Conservation (phyloP, 2,797 vertebrate species). For the Sebastes matsubarae region DNA sequence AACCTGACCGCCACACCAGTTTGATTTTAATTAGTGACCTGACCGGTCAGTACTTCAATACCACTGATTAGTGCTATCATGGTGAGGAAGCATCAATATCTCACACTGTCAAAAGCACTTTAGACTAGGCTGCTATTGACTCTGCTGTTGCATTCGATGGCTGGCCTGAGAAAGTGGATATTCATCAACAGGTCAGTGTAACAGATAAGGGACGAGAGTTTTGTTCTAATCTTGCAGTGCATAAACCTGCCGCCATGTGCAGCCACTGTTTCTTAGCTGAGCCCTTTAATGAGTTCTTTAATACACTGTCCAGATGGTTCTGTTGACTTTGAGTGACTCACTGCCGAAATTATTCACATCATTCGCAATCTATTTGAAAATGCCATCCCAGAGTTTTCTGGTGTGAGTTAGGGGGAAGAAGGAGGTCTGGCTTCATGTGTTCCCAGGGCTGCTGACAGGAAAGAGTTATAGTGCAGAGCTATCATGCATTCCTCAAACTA, state of each 20-base stretch:
- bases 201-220: neutral
- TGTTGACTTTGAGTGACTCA: constrained; percentile 6
- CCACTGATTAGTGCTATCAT: constrained; percentile 15
- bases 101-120: neutral
- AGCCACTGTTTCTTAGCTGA: neutral
- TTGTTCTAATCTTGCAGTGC: neutral
- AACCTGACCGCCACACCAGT: neutral
- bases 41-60: neutral
- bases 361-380: constrained; percentile 8
- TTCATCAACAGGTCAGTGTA: neutral
- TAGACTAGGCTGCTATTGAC: constrained; percentile 11
- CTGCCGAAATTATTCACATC: constrained; percentile 1
- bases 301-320: constrained; percentile 26
- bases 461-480: constrained; percentile 3
- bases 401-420: neutral
- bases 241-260: neutral
- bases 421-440: constrained; percentile 4
- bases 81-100: constrained; percentile 32
- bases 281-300: neutral
- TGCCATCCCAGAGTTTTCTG: neutral
- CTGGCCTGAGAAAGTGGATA: neutral
- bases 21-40: neutral
- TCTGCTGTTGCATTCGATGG: neutral
- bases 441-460: constrained; percentile 25
- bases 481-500: constrained; percentile 19